These are phyloP conservation scores for Nibea albiflora DNA, from an alignment of 2,113 vertebrate genomes.

Conservation along the genomic window DNA sequence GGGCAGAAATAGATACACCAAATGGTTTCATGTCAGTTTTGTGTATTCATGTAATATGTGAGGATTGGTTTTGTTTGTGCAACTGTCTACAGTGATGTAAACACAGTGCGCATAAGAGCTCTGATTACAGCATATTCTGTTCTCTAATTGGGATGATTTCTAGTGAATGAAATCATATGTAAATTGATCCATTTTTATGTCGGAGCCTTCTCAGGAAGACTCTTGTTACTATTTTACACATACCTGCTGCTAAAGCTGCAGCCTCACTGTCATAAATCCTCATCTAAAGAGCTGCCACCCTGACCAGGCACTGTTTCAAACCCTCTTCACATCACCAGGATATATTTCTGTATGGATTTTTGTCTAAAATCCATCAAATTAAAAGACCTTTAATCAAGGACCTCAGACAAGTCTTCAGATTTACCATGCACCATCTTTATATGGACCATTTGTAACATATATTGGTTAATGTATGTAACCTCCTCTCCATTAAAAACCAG, in stretches of 20 bases:
- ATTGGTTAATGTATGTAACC: not conserved
- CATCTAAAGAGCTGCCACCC: not conserved
- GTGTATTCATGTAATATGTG: slow-evolving; percentile 20
- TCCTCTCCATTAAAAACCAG: not conserved
- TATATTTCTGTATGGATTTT: not conserved
- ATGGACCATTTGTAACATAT: not conserved
- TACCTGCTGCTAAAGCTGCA: not conserved
- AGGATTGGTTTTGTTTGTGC: not conserved
- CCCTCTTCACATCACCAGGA: too few relatives aligned
- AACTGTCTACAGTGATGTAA: not conserved
- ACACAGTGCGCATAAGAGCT: not conserved
- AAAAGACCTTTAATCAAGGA: not conserved
- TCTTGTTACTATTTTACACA: not conserved
- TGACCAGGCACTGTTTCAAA: not conserved
- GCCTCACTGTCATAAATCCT: not conserved
- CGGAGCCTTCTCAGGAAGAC: not conserved
- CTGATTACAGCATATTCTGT: slow-evolving; percentile 9
- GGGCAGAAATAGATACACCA: slow-evolving; percentile 34
- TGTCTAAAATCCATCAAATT: not conserved
- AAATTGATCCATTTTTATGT: not conserved
- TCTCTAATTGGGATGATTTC: slow-evolving; percentile 15
- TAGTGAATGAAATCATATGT: not conserved
- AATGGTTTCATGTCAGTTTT: slow-evolving; percentile 29
- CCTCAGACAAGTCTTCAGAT: not conserved
- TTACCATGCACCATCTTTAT: too few relatives aligned